Evolutionary conservation across 2,888 invertebrate species (phyloP), one percentile per base, ranked within the genome.

Genomic region (Diaprepes abbreviatus): DNA sequence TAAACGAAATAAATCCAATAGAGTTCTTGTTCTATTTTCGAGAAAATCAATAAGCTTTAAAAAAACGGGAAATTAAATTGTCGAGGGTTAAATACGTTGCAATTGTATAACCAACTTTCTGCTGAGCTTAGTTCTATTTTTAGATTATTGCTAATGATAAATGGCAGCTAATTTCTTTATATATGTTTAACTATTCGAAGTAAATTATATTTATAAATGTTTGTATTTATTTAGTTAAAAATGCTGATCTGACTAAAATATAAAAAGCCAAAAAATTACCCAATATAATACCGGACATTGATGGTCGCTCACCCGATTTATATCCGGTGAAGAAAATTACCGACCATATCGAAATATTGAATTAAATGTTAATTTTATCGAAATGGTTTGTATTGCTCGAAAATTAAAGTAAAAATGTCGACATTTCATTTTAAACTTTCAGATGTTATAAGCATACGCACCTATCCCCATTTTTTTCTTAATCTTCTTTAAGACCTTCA

Each of bases 401-500:
- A n/a, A n/a, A n/a, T n/a, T n/a, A n/a, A n/a, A n/a, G n/a, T n/a
- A n/a, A n/a, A n/a, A n/a, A n/a, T n/a, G 6, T 45, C 6, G 24
- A 10, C 10, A 21, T 3, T n/a, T 21, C 19, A n/a, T 1, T 43
- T 9, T 9, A 10, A 9, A 9, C 40, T 0, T 17, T 9, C 2
- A 40, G 5, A 24, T 5, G 5, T 24, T 14, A 38, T 38, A 36
- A 40, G 14, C 7, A 14, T 76, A 88, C 94, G 90, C 85, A 94
- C 95, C 94, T 84, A 95, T 85, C 79, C 95, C 94, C 83, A 95
- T 94, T 80, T 93, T 93, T 80, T 91, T 91, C 85, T 94, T 94
- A 79, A 95, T 92, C 83, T 94, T 95, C 88, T 95, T 95, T 73
- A 95, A 86, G 72, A 95, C 92, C 87, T 94, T 94, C 93, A 95